Percentiles rank a stretch among this genome's conserved stretches.
Evolutionary conservation across 2,113 vertebrate species (phyloP).

Genomic region (Lutjanus erythropterus): DNA sequence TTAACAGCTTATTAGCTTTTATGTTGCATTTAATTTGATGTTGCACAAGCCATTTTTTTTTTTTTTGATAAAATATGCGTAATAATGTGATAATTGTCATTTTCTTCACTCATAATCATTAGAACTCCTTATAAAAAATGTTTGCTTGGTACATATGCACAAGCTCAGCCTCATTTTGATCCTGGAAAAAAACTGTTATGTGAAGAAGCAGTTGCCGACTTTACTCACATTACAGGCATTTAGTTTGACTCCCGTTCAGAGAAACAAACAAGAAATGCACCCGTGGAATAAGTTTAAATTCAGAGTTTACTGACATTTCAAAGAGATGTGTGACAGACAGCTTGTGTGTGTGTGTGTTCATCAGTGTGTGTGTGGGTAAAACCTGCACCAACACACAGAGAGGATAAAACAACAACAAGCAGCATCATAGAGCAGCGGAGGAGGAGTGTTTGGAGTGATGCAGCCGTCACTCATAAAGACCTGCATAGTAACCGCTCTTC

Average conservation of each 20-base stretch:
- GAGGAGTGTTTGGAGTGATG: constrained; percentile 37
- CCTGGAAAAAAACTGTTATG: no score
- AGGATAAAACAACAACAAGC: background rate
- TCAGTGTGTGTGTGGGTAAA: background rate
- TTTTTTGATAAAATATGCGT: no score
- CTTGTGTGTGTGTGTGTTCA: constrained; percentile 1
- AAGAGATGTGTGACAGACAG: constrained; percentile 18
- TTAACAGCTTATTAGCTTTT: no score
- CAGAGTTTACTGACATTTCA: background rate
- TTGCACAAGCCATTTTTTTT: no score
- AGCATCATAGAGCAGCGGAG: background rate
- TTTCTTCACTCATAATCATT: no score
- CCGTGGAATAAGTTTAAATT: background rate
- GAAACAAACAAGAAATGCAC: background rate
- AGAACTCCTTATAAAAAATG: no score
- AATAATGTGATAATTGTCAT: no score
- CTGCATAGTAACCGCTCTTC: constrained; percentile 42
- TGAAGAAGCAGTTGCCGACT: background rate
- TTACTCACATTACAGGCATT: background rate
- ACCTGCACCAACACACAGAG: constrained; percentile 5
- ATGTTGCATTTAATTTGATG: no score
- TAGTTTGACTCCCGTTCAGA: background rate
- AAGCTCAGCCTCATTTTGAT: no score
- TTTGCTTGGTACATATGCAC: no score
- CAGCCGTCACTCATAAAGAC: constrained; percentile 43